These are phyloP conservation scores for Sakesphorus luctuosus DNA, from an alignment of 2,113 vertebrate species.

Conservation along the genomic window DNA sequence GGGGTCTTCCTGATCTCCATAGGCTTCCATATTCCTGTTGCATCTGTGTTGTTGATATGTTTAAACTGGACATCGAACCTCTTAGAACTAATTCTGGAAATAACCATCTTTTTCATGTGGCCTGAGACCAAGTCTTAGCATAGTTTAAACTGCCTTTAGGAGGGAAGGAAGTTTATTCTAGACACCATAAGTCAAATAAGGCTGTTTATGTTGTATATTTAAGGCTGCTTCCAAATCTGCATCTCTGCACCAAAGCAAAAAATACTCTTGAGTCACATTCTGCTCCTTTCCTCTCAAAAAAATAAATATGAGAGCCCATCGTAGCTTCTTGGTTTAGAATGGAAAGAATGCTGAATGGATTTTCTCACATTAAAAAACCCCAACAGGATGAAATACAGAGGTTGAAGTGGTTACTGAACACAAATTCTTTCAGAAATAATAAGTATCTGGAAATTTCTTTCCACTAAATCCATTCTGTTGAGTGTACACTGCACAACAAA, in stretches of 20 bases:
- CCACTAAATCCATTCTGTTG: not conserved
- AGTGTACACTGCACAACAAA: not conserved
- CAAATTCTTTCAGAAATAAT: not conserved
- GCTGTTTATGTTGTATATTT: not conserved
- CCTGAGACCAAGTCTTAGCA: not conserved
- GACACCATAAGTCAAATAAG: not conserved
- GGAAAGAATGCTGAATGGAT: conserved; percentile 15
- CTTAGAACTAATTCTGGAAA: not conserved
- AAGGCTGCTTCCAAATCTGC: not conserved
- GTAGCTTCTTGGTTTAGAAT: not conserved
- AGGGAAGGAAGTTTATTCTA: not conserved
- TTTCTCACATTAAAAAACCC: not conserved
- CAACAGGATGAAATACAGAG: not conserved
- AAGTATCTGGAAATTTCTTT: not conserved
- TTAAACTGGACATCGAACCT: not conserved
- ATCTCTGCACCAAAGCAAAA: not conserved
- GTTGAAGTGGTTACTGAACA: not conserved
- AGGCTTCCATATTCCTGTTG: not conserved
- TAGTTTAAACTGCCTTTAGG: not conserved
- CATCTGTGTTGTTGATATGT: not conserved
- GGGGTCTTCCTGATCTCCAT: not conserved
- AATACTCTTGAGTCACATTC: not conserved
- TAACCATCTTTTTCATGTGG: not conserved
- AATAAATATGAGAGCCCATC: not conserved
- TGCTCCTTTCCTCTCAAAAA: conserved; percentile 6